Evolutionary conservation across 2,888 invertebrate species (phyloP).

Genomic region (Campoplex capitator): DNA sequence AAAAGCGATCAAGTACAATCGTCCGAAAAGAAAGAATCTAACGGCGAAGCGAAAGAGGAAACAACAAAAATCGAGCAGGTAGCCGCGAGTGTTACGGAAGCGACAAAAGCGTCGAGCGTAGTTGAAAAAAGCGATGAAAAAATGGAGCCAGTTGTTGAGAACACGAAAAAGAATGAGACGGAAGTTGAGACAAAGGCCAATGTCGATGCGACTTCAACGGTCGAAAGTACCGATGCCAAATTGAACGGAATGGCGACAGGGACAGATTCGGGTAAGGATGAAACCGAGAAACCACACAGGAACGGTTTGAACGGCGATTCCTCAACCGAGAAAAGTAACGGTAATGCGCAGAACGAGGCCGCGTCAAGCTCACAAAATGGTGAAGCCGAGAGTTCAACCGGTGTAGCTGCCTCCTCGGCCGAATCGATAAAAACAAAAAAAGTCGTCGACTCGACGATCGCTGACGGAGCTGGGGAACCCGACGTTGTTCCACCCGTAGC

Average conservation of each 20-base stretch:
- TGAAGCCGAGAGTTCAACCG: slow-evolving; percentile 72
- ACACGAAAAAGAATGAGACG: slow-evolving; percentile 66
- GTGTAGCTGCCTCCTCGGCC: slow-evolving; percentile 71
- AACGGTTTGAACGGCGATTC: slow-evolving; percentile 80
- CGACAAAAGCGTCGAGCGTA: slow-evolving; percentile 34
- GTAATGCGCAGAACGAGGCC: slow-evolving; percentile 70
- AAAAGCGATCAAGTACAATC: slow-evolving; percentile 64
- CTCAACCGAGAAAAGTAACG: slow-evolving; percentile 73
- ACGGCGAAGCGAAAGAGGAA: slow-evolving; percentile 68
- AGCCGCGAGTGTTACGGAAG: background rate
- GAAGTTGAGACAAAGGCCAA: slow-evolving; percentile 57
- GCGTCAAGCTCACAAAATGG: slow-evolving; percentile 74
- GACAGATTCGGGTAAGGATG: slow-evolving; percentile 58
- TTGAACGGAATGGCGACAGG: slow-evolving; percentile 59
- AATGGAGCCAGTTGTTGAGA: slow-evolving; percentile 69
- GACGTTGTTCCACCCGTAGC: slow-evolving; percentile 82
- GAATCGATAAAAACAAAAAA: slow-evolving; percentile 82
- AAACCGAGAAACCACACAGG: slow-evolving; percentile 79
- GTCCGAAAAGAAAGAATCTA: slow-evolving; percentile 65
- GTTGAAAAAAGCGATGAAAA: slow-evolving; percentile 61
- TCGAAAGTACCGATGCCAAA: slow-evolving; percentile 67
- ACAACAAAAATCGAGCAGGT: slow-evolving; percentile 1
- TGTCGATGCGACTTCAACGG: slow-evolving; percentile 48
- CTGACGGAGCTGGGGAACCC: slow-evolving; percentile 81
- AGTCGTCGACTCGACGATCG: slow-evolving; percentile 80